A percentile compares a stretch with the other conserved stretches of the same genome.
Conservation (phyloP, 2,888 invertebrate genomes). For the Callimorpha dominula region DNA sequence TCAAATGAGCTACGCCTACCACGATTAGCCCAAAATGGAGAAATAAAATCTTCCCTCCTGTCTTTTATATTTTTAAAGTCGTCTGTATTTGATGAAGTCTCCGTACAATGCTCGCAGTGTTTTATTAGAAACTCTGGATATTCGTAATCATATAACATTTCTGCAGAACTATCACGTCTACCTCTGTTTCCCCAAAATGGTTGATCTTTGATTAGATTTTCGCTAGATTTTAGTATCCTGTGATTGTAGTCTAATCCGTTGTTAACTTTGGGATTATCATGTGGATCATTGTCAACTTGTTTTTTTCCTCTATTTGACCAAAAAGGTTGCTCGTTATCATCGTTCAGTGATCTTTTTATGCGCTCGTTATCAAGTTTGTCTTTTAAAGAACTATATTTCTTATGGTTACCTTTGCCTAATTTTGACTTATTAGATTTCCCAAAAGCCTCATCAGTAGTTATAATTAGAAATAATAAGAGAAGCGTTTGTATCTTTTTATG, state of each 20-base stretch:
- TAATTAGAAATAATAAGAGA: conserved; percentile 63
- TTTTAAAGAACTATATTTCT: conserved; percentile 56
- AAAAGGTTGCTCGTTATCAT: conserved; percentile 63
- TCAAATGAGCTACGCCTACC: conserved; percentile 46
- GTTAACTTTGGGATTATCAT: conserved; percentile 36
- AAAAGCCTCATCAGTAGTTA: conserved; percentile 64
- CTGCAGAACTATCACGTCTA: conserved; percentile 65
- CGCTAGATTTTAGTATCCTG: conserved; percentile 50
- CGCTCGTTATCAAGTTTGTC: conserved; percentile 61
- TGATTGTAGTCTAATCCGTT: conserved; percentile 45
- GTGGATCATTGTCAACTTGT: conserved; percentile 45
- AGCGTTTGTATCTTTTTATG: conserved; percentile 62
- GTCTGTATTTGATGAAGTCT: conserved; percentile 29
- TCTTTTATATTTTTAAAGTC: conserved; percentile 47
- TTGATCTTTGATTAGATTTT: conserved; percentile 62
- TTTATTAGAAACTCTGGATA: conserved; percentile 52
- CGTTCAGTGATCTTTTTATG: conserved; percentile 66
- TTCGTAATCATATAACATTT: conserved; percentile 54
- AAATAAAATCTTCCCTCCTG: conserved; percentile 58
- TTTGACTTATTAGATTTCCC: conserved; percentile 68
- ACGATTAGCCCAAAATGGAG: conserved; percentile 56
- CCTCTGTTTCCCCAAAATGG: conserved; percentile 81
- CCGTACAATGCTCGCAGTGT: conserved; percentile 52
- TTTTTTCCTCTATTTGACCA: conserved; percentile 68
- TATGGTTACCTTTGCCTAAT: conserved; percentile 50